A percentile compares a stretch with the other conserved stretches of the same genome.
Conservation (phyloP, 2,113 vertebrate species). For the Bostrychus sinensis region DNA sequence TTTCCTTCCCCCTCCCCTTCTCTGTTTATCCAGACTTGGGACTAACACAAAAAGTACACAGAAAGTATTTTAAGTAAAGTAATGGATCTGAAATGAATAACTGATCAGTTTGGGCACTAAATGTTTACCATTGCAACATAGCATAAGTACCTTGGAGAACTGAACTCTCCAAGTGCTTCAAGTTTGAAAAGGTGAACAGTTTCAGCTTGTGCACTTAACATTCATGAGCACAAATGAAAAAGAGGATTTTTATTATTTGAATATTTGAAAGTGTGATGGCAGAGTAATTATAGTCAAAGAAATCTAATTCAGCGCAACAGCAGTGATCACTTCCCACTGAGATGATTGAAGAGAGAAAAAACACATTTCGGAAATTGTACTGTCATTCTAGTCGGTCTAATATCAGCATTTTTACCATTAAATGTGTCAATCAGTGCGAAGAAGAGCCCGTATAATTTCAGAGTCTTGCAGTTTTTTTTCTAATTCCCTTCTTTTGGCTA, state of each 20-base stretch:
- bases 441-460: neutral
- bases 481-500: neutral
- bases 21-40: too few species aligned
- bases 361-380: neutral
- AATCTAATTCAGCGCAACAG: constrained; percentile 1
- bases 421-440: neutral
- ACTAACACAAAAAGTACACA: too few species aligned
- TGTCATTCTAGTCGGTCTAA: constrained; percentile 9
- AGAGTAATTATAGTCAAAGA: constrained; percentile 6
- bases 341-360: constrained; percentile 4
- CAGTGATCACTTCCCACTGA: constrained; percentile 1
- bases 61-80: too few species aligned
- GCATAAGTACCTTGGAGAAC: too few species aligned
- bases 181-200: neutral
- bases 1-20: too few species aligned
- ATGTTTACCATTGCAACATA: too few species aligned
- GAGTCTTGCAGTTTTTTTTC: neutral
- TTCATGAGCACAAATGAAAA: neutral
- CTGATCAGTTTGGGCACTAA: too few species aligned
- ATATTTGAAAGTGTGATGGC: neutral
- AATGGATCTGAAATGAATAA: too few species aligned
- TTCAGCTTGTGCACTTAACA: neutral
- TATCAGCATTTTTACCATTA: neutral
- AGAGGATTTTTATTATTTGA: neutral
- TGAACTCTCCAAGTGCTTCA: too few species aligned